Evolutionary conservation across 2,113 vertebrate genomes (phyloP).

Genomic region (Labrus mixtus): DNA sequence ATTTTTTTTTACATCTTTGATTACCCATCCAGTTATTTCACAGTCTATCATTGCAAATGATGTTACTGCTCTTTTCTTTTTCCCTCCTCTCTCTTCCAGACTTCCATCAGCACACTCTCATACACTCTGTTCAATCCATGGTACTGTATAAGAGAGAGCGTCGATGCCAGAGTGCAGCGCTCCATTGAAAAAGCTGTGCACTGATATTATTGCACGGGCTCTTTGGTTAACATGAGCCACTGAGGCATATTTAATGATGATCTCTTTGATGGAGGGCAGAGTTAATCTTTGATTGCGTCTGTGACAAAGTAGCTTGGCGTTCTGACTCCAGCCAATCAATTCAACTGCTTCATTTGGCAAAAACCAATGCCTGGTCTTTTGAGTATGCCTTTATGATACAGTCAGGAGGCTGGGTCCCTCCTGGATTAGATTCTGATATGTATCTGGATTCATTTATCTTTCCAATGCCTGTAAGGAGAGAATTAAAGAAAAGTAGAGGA

Average conservation of each 20-base stretch:
- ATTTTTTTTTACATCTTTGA: too few species aligned
- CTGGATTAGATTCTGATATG: neutral
- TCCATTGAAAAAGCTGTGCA: constrained; percentile 14
- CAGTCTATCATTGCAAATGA: too few species aligned
- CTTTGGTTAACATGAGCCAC: constrained; percentile 18
- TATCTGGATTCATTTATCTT: neutral
- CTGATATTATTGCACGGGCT: constrained; percentile 4
- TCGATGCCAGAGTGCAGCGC: constrained; percentile 12
- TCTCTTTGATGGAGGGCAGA: constrained; percentile 26
- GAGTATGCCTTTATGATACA: constrained; percentile 34
- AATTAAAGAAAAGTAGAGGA: neutral
- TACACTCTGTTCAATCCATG: neutral
- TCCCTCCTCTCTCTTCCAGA: neutral
- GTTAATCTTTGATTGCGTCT: constrained; percentile 34
- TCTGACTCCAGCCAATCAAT: constrained; percentile 35
- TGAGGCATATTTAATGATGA: constrained; percentile 41
- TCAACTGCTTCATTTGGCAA: constrained; percentile 43
- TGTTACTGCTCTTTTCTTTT: too few species aligned
- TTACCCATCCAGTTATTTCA: too few species aligned
- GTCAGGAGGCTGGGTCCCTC: constrained; percentile 1
- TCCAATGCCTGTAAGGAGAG: neutral
- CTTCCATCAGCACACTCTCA: constrained; percentile 2
- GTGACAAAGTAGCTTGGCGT: constrained; percentile 22
- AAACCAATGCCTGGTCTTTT: constrained; percentile 24
- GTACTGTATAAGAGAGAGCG: neutral